These are phyloP conservation scores for Dreissena polymorpha DNA, from an alignment of 1,140 invertebrate species.

Conservation along the genomic window DNA sequence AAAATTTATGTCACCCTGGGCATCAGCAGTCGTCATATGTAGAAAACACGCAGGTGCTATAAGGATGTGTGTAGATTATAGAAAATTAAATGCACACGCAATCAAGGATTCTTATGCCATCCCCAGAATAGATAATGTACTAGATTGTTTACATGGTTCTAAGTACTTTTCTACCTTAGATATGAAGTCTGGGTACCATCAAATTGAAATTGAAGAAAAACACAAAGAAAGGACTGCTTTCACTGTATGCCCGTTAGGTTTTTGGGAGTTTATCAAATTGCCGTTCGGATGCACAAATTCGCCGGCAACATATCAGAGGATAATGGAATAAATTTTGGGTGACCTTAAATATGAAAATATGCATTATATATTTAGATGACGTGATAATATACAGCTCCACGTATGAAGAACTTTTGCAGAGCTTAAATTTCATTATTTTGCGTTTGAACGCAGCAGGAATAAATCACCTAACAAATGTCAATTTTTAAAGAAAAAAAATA, in stretches of 20 bases:
- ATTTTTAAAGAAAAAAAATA: no score
- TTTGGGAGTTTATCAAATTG: slow-evolving; percentile 55
- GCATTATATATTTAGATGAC: slow-evolving; percentile 65
- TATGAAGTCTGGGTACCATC: no score
- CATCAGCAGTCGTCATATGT: slow-evolving; percentile 50
- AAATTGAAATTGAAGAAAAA: no score
- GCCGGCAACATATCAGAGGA: slow-evolving; percentile 65
- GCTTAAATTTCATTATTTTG: slow-evolving; percentile 62
- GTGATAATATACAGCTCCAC: slow-evolving; percentile 53
- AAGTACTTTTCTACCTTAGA: no score
- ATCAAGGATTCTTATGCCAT: no score
- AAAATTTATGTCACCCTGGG: no score
- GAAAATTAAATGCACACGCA: no score
- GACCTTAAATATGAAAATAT: slow-evolving; percentile 46
- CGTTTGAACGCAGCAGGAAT: slow-evolving; percentile 57
- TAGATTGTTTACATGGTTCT: no score
- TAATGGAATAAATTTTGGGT: slow-evolving; percentile 58
- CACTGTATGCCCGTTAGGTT: slow-evolving; percentile 46
- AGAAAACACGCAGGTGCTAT: slow-evolving; percentile 64
- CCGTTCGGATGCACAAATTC: slow-evolving; percentile 59
- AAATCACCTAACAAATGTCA: no score
- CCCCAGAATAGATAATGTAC: no score
- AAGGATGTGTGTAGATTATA: slow-evolving; percentile 64
- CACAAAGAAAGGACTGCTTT: no score
- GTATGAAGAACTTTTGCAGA: slow-evolving; percentile 44